Evolutionary conservation across 2,888 invertebrate species (phyloP).

Genomic region (Andrena chrysosceles): DNA sequence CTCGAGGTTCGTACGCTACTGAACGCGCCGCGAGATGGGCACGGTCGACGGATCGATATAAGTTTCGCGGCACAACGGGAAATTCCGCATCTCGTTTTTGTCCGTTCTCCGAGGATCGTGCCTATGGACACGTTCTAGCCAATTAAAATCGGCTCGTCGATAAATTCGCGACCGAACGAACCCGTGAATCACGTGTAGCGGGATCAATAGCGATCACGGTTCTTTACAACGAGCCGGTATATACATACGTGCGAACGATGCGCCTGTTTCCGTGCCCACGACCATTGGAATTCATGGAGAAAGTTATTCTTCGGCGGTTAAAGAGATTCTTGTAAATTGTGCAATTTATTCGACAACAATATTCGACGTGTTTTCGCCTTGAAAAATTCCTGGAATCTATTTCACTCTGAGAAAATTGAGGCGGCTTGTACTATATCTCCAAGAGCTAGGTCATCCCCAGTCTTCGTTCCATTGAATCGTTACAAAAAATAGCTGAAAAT

Average conservation of each 20-base stretch:
- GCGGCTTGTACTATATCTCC: no score
- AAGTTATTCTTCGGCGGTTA: neutral
- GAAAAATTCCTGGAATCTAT: neutral
- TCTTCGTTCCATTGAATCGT: neutral
- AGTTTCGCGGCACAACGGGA: slow-evolving; percentile 52
- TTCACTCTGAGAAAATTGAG: neutral
- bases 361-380: no score
- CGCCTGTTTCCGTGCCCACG: neutral
- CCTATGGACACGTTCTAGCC: slow-evolving; percentile 34
- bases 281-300: neutral
- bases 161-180: slow-evolving; percentile 50
- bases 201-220: slow-evolving; percentile 15
- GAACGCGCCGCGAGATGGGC: slow-evolving; percentile 35
- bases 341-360: neutral
- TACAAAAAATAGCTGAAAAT: neutral
- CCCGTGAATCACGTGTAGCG: slow-evolving; percentile 14
- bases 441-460: no score
- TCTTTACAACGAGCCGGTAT: neutral
- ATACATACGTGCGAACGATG: neutral
- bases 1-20: slow-evolving; percentile 42
- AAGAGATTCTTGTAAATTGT: neutral
- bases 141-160: slow-evolving; percentile 62
- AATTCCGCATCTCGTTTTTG: slow-evolving; percentile 54
- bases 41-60: slow-evolving; percentile 55
- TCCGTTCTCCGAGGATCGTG: slow-evolving; percentile 6